Percentiles rank a stretch among this genome's conserved stretches.
Conservation (phyloP, 2,797 vertebrate species). For the Potorous gilbertii region DNA sequence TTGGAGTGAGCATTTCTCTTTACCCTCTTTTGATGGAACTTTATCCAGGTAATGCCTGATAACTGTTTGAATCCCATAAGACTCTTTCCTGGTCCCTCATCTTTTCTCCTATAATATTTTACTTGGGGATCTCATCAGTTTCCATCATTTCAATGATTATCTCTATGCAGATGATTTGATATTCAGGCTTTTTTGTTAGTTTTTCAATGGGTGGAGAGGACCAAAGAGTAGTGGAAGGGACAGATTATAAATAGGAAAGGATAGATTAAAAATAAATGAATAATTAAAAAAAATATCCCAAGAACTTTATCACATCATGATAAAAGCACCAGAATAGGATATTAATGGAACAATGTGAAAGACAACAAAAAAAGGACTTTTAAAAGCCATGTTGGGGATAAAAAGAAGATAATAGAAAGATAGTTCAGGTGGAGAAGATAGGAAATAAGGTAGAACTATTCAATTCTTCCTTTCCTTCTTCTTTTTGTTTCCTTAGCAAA, state of each 20-base stretch:
- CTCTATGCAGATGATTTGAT: neutral
- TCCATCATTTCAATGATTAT: neutral
- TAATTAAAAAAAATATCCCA: neutral
- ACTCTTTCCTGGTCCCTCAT: neutral
- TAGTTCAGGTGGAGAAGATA: too few species aligned
- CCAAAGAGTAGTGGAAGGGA: neutral
- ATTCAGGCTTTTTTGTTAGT: neutral
- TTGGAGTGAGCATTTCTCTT: neutral
- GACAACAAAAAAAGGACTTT: too few species aligned
- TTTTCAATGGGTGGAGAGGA: neutral
- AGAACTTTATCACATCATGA: too few species aligned
- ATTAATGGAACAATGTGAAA: too few species aligned
- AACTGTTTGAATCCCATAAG: neutral
- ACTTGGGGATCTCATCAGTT: neutral
- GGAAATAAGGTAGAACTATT: too few species aligned
- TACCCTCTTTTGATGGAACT: neutral
- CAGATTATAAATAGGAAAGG: neutral
- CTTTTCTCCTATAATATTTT: neutral
- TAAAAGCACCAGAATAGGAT: too few species aligned
- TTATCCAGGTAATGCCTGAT: neutral
- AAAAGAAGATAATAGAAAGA: too few species aligned
- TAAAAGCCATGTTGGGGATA: too few species aligned
- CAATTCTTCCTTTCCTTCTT: too few species aligned
- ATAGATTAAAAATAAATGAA: neutral
- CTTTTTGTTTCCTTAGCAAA: too few species aligned